Evolutionary conservation across 2,888 invertebrate genomes (phyloP).

Genomic region (Nematopogon swammerdamellus): DNA sequence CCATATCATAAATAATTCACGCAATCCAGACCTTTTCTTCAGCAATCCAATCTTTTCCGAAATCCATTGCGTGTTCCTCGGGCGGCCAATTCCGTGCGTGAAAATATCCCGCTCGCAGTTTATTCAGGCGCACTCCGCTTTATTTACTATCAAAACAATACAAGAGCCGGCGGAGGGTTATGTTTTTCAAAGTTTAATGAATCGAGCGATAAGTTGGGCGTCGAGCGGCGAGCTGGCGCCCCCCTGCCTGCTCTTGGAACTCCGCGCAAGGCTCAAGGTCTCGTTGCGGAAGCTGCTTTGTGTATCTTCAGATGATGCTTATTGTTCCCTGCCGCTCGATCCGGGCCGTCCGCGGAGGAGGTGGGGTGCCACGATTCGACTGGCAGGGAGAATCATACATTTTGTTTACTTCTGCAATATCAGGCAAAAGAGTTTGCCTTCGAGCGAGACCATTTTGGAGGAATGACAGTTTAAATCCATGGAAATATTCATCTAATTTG

Average conservation of each 20-base stretch:
- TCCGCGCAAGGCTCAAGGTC: background rate
- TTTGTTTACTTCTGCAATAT: no score
- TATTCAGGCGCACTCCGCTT: background rate
- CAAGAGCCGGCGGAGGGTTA: background rate
- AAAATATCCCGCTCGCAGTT: background rate
- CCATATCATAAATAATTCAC: background rate
- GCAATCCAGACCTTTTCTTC: background rate
- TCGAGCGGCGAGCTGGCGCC: background rate
- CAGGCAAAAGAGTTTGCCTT: no score
- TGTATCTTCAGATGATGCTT: background rate
- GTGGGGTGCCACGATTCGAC: no score
- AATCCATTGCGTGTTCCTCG: background rate
- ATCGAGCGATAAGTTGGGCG: conserved; percentile 1
- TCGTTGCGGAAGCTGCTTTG: background rate
- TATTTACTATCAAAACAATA: conserved; percentile 2
- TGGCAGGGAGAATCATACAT: no score
- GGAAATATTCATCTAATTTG: no score
- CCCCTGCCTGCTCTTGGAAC: no score
- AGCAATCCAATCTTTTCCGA: background rate
- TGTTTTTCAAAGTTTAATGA: conserved; percentile 2
- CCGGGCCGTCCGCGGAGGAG: no score
- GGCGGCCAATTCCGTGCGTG: background rate
- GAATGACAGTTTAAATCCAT: no score
- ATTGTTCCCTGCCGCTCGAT: background rate
- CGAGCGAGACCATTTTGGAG: no score